Conservation (phyloP, 2,888 invertebrate species). For the Gryllus longicercus region DNA sequence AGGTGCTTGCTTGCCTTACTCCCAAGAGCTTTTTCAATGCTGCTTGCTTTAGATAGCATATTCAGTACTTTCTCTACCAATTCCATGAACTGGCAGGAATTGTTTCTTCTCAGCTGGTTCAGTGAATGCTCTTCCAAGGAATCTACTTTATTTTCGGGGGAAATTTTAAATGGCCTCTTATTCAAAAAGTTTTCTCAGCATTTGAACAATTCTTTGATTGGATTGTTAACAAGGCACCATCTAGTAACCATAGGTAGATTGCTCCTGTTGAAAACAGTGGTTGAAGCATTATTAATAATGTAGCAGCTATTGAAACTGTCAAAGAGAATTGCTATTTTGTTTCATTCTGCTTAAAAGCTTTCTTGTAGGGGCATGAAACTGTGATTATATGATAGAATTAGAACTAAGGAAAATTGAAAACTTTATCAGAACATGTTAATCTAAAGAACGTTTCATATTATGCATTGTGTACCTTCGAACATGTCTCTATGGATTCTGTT, state of each 20-base stretch:
- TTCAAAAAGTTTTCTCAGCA: neutral
- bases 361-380: neutral
- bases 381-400: neutral
- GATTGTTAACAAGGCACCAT: conserved; percentile 2
- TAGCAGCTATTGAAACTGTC: conserved; percentile 4
- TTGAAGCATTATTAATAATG: neutral
- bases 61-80: neutral
- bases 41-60: neutral
- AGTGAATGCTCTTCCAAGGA: neutral
- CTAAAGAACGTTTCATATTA: neutral
- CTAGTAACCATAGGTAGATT: neutral
- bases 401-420: neutral
- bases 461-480: neutral
- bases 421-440: neutral
- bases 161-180: neutral
- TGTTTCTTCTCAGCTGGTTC: neutral
- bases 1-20: conserved; percentile 11
- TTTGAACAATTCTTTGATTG: neutral
- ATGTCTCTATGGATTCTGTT: neutral
- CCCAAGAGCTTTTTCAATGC: neutral
- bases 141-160: neutral
- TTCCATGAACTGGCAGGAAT: neutral
- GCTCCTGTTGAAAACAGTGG: neutral
- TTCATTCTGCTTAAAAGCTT: neutral
- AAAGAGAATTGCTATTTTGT: neutral